Evolutionary conservation across 92 coral and sea anemone genomes (phyloP), one percentile per base, ranked within the genome.

Genomic region (Zoanthus gigantus): DNA sequence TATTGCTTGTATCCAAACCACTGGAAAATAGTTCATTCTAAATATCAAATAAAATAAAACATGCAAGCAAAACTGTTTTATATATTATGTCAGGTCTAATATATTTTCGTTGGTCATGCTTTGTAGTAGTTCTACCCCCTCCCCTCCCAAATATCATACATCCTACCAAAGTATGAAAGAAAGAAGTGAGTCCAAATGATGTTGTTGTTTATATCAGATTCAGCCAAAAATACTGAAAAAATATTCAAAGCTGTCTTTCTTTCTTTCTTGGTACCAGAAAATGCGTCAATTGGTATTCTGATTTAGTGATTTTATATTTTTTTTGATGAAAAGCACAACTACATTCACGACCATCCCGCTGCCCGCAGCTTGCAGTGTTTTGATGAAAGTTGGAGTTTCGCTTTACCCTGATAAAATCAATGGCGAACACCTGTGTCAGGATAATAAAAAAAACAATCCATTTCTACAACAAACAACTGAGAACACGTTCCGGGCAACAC

Each of bases 281-380:
- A 45, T 74, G 78, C 78, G 56, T 74, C 78, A 74, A 47, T 74
- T 74, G 58, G 78, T 45, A 74, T 45, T 17, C 78, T 74, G 32
- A 74, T 34, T 74, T 74, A 45, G 58, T 47, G 78, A 74, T 72
- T 44, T 72, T 42, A 72, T 72, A 72, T 37, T 44, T 72, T 37
- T 72, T 15, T 44, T 34, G 42, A 34, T 72, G 17, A 72, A 72
- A 50, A 72, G 77, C 77, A 72, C 77, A 72, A 72, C 77, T 44
- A 44, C 42, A 34, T 34, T 34, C 78, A 74, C 46, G 78, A 74
- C 10, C 78, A 74, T 74, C 78, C 78, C 78, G 77, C 77, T 17
- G 77, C 77, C 77, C 77, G 58, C 78, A 74, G 57, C 78, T 74
- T 74, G 78, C 78, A 17, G 78, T 74, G 78, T 74, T 74, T 74